Conservation (phyloP, 2,888 invertebrate genomes). For the Mythimna pallens region DNA sequence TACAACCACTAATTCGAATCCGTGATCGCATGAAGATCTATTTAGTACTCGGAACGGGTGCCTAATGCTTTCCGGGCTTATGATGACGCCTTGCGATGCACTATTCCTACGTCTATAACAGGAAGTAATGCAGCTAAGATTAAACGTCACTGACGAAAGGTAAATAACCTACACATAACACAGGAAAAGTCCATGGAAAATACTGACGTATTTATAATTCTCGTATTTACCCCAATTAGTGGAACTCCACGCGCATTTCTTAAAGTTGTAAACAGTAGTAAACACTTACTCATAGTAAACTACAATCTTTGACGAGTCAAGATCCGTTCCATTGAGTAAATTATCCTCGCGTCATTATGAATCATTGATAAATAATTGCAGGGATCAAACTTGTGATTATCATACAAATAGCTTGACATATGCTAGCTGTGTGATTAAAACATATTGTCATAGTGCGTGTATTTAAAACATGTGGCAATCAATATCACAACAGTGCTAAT, state of each 20-base stretch:
- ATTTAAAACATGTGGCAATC: constrained; percentile 5
- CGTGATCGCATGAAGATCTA: constrained; percentile 29
- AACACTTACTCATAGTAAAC: constrained; percentile 53
- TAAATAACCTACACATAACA: constrained; percentile 44
- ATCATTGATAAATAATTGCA: constrained; percentile 56
- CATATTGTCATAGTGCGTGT: not conserved
- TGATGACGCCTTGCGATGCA: not conserved
- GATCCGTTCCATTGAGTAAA: constrained; percentile 54
- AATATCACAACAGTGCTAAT: no score
- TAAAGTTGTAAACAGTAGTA: constrained; percentile 40
- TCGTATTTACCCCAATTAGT: constrained; percentile 40
- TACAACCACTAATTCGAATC: constrained; percentile 15
- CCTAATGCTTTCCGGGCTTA: constrained; percentile 23
- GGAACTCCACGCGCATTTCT: constrained; percentile 33
- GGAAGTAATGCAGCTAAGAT: constrained; percentile 9
- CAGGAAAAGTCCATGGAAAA: constrained; percentile 37
- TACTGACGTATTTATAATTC: constrained; percentile 37
- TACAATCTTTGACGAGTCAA: constrained; percentile 35
- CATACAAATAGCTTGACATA: constrained; percentile 16
- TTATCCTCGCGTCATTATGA: constrained; percentile 42
- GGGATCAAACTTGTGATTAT: constrained; percentile 49
- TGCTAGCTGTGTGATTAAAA: not conserved
- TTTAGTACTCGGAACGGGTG: constrained; percentile 31
- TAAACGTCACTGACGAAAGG: constrained; percentile 16
- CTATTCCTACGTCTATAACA: not conserved